phyloP scores from a whole-genome alignment of 2,113 vertebrate species.

The Motacilla alba region DNA sequence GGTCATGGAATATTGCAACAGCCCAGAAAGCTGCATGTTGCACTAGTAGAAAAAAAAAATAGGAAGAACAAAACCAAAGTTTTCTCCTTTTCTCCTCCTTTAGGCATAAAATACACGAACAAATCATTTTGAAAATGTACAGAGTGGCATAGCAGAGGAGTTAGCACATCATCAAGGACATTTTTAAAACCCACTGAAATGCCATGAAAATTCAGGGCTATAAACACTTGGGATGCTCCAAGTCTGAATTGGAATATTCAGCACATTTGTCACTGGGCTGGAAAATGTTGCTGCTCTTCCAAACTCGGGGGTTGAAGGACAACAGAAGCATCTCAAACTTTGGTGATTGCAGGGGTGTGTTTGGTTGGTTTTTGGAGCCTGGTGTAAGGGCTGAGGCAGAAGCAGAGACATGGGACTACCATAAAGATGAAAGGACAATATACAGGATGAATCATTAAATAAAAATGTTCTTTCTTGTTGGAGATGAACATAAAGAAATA shows the following conservation, averaged over 20 bases:
- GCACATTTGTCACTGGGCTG: neutral
- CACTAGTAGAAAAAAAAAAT: neutral
- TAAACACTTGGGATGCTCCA: neutral
- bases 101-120: neutral
- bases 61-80: neutral
- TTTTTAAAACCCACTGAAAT: neutral
- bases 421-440: neutral
- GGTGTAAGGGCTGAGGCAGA: neutral
- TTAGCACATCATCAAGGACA: neutral
- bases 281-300: neutral
- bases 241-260: neutral
- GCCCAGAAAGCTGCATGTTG: neutral
- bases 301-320: neutral
- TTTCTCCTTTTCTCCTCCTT: neutral
- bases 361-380: neutral
- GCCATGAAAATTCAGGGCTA: neutral
- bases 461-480: neutral
- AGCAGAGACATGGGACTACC: rapidly evolving
- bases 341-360: neutral
- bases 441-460: neutral
- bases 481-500: neutral
- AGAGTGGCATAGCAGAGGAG: neutral
- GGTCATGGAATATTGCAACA: neutral
- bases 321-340: neutral
- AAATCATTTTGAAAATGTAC: neutral